Base-by-base conservation (phyloP, 2,888 invertebrate genomes). In the Dynastes hyllus region DNA sequence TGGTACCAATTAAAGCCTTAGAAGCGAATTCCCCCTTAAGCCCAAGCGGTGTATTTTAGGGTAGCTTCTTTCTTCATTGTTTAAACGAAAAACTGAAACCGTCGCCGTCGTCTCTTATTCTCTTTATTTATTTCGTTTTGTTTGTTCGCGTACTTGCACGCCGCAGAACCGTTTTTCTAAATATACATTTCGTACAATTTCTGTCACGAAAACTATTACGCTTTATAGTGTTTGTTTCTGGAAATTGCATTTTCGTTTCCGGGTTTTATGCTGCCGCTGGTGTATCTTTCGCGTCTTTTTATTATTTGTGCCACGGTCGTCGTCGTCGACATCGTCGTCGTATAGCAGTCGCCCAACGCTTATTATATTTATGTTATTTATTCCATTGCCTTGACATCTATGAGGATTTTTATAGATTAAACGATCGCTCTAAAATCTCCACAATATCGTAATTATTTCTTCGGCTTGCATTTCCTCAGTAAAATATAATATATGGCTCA, bases 181-280 rank as follows among this genome's bases (percentile, higher is more conserved):
- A 75, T 75, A 75, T 75, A 75, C 71, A 79, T 76, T 76, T 79
- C 76, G 76, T 69, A 76, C 76, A 76, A 63, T 76, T 76, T 76
- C 55, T 69, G 70, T 79, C 79, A 70, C 76, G 79, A 76, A 79
- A 79, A 79, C 76, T 76, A 76, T 79, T 79, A 76, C 79, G 63
- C 63, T 78, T 67, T 76, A 75, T 75, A 75, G 73, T 75, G 73
- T 79, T 76, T 76, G 71, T 73, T 51, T 70, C 69, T 61, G 65
- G 65, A 70, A 65, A 71, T 78, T 78, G 70, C 70, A 73, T 70
- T 78, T 78, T 78, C 71, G 71, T 78, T 78, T 70, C 73, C 65
- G 65, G 55, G 53, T 73, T 63, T 78, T 78, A 71, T 53, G 70
- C 63, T 71, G 61, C 58, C 69, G 55, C 50, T 58, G 55, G 77